These are phyloP conservation scores for Vanessa atalanta DNA, from an alignment of 1,140 invertebrate species.

Conservation along the genomic window DNA sequence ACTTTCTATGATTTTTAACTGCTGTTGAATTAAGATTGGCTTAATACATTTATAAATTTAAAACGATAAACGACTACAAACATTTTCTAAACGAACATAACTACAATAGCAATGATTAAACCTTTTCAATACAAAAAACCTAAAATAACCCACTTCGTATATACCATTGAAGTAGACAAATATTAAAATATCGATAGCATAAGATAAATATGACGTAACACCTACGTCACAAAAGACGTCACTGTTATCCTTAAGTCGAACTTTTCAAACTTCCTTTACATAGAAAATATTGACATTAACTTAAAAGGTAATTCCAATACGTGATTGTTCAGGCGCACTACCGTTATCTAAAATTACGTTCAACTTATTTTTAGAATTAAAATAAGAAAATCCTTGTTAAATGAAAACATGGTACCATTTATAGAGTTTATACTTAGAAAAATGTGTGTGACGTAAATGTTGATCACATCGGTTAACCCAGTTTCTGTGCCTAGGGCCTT, in stretches of 20 bases:
- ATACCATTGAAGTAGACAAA: not conserved
- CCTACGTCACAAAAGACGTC: slow-evolving; percentile 26
- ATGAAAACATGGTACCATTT: slow-evolving; percentile 1
- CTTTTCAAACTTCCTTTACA: slow-evolving; percentile 30
- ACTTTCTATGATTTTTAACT: no score
- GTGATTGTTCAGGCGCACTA: slow-evolving; percentile 19
- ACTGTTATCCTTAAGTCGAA: slow-evolving; percentile 25
- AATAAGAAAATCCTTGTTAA: slow-evolving; percentile 19
- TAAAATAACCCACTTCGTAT: not conserved
- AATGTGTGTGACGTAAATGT: slow-evolving; percentile 17
- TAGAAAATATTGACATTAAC: slow-evolving; percentile 35
- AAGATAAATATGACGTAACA: not conserved
- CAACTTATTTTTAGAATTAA: slow-evolving; percentile 28
- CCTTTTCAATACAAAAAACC: no score
- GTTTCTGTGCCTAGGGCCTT: not conserved
- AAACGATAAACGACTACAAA: no score
- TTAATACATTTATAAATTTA: no score
- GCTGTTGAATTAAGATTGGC: no score
- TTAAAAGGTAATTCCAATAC: slow-evolving; percentile 37
- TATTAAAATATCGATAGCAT: not conserved
- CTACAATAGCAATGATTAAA: no score
- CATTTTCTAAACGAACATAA: no score
- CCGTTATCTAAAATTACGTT: slow-evolving; percentile 36
- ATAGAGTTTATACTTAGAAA: slow-evolving; percentile 19
- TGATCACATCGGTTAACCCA: slow-evolving; percentile 1